Percentiles rank a stretch among this genome's conserved stretches.
phyloP scores from a whole-genome alignment of 2,797 vertebrate genomes.

The Heterohyrax brucei region DNA sequence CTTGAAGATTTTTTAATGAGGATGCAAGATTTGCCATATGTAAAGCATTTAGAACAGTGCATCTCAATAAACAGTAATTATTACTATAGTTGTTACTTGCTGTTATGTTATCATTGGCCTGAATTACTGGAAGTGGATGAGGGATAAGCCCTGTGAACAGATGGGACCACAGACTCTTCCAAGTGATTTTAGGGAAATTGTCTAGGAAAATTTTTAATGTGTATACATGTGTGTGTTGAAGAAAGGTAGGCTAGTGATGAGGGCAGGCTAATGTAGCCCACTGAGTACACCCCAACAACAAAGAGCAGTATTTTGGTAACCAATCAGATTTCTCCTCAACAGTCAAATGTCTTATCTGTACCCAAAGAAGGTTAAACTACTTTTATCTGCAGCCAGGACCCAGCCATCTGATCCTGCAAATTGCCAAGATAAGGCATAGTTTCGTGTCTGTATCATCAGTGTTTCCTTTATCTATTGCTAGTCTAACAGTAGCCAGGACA shows the following conservation, averaged over 20 bases:
- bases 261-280: background rate
- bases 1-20: background rate
- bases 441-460: background rate
- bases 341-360: background rate
- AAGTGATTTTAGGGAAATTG: constrained; percentile 44
- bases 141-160: background rate
- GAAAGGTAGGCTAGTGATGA: background rate
- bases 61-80: background rate
- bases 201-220: background rate
- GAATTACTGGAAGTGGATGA: background rate
- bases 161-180: background rate
- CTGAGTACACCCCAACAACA: background rate
- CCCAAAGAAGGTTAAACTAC: background rate
- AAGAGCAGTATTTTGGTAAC: background rate
- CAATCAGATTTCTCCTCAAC: background rate
- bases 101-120: constrained; percentile 2
- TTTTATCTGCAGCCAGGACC: background rate
- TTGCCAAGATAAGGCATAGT: background rate
- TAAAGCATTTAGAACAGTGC: background rate
- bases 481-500: background rate
- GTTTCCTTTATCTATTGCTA: background rate
- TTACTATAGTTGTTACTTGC: background rate
- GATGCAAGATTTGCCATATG: background rate
- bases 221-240: background rate
- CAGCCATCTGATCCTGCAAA: background rate